These are phyloP conservation scores for Cantharis nigra DNA, from an alignment of 2,888 invertebrate species.

Conservation along the genomic window DNA sequence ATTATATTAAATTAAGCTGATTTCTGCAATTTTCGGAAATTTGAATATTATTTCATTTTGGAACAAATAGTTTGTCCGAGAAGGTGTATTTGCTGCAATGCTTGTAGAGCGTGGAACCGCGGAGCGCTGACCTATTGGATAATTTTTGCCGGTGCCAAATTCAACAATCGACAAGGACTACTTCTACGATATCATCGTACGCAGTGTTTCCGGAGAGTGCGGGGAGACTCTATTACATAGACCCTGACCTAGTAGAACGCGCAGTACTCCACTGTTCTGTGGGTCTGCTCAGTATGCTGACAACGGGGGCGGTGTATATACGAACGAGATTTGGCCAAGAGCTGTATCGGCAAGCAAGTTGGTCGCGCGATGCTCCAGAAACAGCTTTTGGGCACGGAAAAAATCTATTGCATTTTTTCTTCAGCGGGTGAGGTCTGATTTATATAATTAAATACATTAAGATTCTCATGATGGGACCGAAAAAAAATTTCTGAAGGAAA, in stretches of 20 bases:
- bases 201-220: conserved; percentile 36
- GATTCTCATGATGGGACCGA: too few species aligned
- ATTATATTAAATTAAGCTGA: not conserved
- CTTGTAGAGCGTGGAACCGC: not conserved
- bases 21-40: not conserved
- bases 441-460: not conserved
- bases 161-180: conserved; percentile 38
- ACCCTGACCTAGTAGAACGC: conserved; percentile 46
- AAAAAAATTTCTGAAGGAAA: too few species aligned
- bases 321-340: conserved; percentile 22
- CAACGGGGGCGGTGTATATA: conserved; percentile 41
- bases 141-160: conserved; percentile 34
- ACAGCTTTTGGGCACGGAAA: not conserved
- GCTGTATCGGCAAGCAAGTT: not conserved
- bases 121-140: conserved; percentile 33
- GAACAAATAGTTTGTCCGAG: not conserved
- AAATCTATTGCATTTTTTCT: not conserved
- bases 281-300: conserved; percentile 31
- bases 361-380: not conserved
- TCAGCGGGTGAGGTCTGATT: not conserved
- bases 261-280: conserved; percentile 37
- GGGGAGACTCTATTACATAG: conserved; percentile 34
- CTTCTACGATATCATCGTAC: conserved; percentile 38
- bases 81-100: not conserved
- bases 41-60: not conserved